Conservation (phyloP, 2,113 vertebrate species). For the Nettapus auritus region DNA sequence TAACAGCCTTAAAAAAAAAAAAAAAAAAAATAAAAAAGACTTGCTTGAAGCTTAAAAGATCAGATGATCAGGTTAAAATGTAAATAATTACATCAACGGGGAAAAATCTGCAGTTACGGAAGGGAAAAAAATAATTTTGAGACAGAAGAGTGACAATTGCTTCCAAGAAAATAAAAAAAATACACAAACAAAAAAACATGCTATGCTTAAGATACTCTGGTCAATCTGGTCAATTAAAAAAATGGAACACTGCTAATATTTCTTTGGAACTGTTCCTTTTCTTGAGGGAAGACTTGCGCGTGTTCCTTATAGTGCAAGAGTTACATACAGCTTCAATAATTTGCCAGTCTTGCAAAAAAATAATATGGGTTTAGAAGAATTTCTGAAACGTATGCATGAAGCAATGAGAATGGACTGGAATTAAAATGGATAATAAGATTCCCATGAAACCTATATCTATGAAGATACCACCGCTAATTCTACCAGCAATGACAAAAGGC, state of each 20-base stretch:
- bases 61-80: not conserved
- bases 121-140: not conserved
- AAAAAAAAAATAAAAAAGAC: not conserved
- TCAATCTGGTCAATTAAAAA: fast-evolving
- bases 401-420: not conserved
- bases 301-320: not conserved
- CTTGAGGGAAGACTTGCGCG: not conserved
- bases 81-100: not conserved
- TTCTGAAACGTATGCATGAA: not conserved
- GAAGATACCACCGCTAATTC: not conserved
- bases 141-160: not conserved
- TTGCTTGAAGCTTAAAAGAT: not conserved
- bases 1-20: not conserved
- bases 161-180: not conserved
- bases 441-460: not conserved
- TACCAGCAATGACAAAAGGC: not conserved
- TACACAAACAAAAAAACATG: not conserved
- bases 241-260: not conserved
- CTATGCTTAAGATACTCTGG: not conserved
- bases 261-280: not conserved
- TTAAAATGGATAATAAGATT: not conserved
- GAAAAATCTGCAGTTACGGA: not conserved
- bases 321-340: not conserved
- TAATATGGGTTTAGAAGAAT: not conserved
- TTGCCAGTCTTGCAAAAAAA: not conserved